These are phyloP conservation scores for Netelia virgata DNA, from an alignment of 2,888 invertebrate species.

Conservation along the genomic window DNA sequence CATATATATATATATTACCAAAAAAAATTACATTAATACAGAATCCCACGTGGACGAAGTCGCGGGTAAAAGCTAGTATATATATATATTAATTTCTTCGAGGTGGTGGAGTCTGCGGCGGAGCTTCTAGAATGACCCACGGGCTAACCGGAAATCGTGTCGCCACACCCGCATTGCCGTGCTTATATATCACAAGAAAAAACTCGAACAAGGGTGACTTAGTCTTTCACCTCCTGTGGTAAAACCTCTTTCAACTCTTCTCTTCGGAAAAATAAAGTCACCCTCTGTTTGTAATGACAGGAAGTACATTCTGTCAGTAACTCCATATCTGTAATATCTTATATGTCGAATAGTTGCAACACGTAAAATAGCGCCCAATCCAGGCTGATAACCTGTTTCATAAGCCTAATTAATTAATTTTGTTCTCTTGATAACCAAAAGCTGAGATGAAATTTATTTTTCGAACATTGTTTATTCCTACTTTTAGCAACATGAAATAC, in stretches of 20 bases:
- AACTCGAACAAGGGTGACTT: neutral
- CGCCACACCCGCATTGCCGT: conserved; percentile 26
- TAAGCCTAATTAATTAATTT: no score
- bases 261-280: conserved; percentile 27
- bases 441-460: no score
- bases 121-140: conserved; percentile 16
- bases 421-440: no score
- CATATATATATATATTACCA: neutral
- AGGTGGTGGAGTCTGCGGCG: neutral
- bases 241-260: conserved; percentile 37
- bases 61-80: no score
- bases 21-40: no score
- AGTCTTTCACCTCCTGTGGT: conserved; percentile 3
- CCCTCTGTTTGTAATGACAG: neutral
- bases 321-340: no score
- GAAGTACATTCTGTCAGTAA: neutral
- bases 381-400: no score
- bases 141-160: conserved; percentile 48
- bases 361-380: no score
- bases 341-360: no score
- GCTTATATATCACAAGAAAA: neutral
- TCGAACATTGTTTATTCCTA: no score
- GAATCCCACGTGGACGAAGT: no score
- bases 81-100: conserved; percentile 14
- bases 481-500: no score